Evolutionary conservation across 2,888 invertebrate species (phyloP).

Genomic region (Caenorhabditis afra): DNA sequence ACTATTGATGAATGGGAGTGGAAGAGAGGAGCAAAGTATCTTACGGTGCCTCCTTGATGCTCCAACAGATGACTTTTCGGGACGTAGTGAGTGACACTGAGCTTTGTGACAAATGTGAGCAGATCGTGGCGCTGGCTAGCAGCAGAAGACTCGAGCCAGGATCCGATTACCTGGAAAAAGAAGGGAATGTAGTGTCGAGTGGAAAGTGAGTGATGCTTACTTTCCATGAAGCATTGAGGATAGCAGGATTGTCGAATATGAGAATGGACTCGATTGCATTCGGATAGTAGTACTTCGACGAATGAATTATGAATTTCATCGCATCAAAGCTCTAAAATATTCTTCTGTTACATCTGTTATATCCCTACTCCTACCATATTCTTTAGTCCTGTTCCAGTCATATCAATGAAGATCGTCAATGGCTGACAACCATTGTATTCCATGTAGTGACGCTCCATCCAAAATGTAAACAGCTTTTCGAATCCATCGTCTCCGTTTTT

Average conservation of each 20-base stretch:
- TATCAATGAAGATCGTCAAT: constrained; percentile 74
- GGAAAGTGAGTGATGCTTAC: constrained; percentile 58
- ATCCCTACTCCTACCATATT: constrained; percentile 69
- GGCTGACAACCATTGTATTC: constrained; percentile 71
- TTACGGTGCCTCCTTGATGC: constrained; percentile 74
- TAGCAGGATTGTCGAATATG: constrained; percentile 73
- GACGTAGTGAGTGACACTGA: constrained; percentile 69
- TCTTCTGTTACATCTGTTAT: neutral
- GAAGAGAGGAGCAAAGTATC: constrained; percentile 47
- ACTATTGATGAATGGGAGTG: constrained; percentile 36
- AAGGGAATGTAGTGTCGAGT: constrained; percentile 1
- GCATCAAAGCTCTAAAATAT: constrained; percentile 73
- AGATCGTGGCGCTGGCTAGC: constrained; percentile 57
- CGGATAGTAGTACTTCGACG: constrained; percentile 77
- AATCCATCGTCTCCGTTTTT: constrained; percentile 64
- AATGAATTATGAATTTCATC: constrained; percentile 76
- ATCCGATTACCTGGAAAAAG: constrained; percentile 65
- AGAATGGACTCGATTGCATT: constrained; percentile 67
- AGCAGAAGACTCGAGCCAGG: constrained; percentile 66
- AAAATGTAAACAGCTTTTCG: constrained; percentile 75
- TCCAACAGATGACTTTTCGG: constrained; percentile 63
- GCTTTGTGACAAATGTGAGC: constrained; percentile 62
- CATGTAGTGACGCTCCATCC: constrained; percentile 77
- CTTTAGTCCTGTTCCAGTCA: constrained; percentile 69
- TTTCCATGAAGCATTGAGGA: constrained; percentile 76